Base-by-base conservation (phyloP, 2,888 invertebrate genomes). In the Scotopteryx bipunctaria region DNA sequence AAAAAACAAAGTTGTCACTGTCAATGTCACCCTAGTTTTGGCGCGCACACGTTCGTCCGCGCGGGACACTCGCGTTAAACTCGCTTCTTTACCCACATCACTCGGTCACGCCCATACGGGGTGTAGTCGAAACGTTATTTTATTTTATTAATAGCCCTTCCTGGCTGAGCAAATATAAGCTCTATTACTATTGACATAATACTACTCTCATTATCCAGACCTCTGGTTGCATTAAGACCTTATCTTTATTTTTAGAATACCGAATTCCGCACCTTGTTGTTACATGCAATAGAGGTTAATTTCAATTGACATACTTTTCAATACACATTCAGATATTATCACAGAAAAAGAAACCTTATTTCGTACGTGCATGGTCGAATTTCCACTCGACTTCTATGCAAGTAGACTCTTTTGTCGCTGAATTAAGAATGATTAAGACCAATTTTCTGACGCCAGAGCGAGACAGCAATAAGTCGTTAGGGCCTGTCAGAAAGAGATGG, bases 51-150 rank as follows among this genome's bases (percentile, higher is more conserved):
- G 82, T 81, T 73, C 71, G 71, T 58, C 62, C 78, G 59, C 61
- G 61, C 75, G 74, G 67, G 70, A 64, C 67, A 62, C 71, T 68
- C 71, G 73, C 74, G 77, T 71, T 67, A 61, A 69, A 85, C 83
- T 84, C 77, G 60, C 59, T 54, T 57, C 57, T 65, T 64, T 57
- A 63, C 62, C 63, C 62, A 63, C 53, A 57, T 45, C 44, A 56
- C 38, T 51, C 65, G 59, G 79, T 82, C 86, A 80, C 88, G 88
- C 88, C 89, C 78, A 76, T 82, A 84, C 78, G 83, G 88, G 87
- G 86, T 86, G 89, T 90, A 78, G 78, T 83, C 86, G 69, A 78
- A 76, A 81, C 59, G 65, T 81, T 27, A 53, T 47, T 79, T 80
- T 81, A 81, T 81, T 83, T 81, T 85, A 86, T 83, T 84, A 83